phyloP scores from a whole-genome alignment of 35 echinoderm and acorn worm genomes.

The Ptychodera flava region DNA sequence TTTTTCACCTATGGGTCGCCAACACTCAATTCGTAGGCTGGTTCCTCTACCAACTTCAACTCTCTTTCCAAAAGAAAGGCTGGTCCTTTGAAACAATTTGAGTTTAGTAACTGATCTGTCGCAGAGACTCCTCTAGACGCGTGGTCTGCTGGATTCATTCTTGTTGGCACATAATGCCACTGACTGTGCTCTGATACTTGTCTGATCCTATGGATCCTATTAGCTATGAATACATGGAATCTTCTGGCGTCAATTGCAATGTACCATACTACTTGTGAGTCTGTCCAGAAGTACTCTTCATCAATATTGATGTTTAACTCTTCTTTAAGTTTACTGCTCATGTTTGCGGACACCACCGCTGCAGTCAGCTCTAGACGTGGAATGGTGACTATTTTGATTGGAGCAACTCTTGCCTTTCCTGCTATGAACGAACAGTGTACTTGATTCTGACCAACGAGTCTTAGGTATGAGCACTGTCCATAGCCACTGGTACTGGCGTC shows the following conservation, averaged over 20 bases:
- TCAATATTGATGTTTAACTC: background rate
- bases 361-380: slow-evolving; percentile 10
- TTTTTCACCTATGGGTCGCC: background rate
- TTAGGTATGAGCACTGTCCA: slow-evolving; percentile 35
- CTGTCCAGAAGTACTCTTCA: background rate
- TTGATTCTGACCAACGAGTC: slow-evolving; percentile 5
- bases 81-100: background rate
- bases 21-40: background rate
- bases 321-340: slow-evolving; percentile 20
- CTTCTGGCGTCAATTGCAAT: background rate
- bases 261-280: background rate
- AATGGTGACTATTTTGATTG: slow-evolving; percentile 5
- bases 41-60: background rate
- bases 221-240: slow-evolving; percentile 3
- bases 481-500: slow-evolving; percentile 49
- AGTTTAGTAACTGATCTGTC: background rate
- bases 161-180: slow-evolving; percentile 3
- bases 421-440: background rate
- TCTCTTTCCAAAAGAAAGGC: background rate
- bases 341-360: background rate
- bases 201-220: background rate
- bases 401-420: slow-evolving; percentile 4
- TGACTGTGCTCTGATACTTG: background rate
- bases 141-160: slow-evolving; percentile 7
- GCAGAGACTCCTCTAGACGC: background rate